Percentiles rank a stretch among this genome's conserved stretches.
Evolutionary conservation across 35 echinoderm and acorn worm genomes (phyloP).

Genomic region (Holothuria glaberrima): DNA sequence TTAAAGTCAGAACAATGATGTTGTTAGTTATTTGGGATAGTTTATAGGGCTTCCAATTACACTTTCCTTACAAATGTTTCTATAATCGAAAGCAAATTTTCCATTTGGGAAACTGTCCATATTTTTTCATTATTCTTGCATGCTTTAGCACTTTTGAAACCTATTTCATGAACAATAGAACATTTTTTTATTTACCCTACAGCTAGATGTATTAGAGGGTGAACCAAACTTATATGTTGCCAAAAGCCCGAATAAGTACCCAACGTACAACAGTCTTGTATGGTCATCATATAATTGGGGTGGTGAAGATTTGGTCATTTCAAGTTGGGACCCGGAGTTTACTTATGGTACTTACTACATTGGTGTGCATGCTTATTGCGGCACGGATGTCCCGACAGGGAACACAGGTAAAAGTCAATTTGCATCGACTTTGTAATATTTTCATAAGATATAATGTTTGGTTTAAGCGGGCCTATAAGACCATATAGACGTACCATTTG

Average conservation of each 20-base stretch:
- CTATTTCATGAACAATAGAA: background rate
- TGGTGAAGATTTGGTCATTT: slow-evolving; percentile 72
- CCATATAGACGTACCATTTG: no score
- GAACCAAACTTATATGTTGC: slow-evolving; percentile 86
- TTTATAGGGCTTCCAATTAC: no score
- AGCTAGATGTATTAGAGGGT: slow-evolving; percentile 68
- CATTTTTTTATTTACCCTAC: background rate
- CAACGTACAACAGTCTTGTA: slow-evolving; percentile 68
- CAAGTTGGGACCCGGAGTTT: slow-evolving; percentile 94
- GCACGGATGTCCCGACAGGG: slow-evolving; percentile 75
- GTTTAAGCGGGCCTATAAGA: no score
- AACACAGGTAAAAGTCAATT: slow-evolving; percentile 56
- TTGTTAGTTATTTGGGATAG: no score
- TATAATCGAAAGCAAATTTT: background rate
- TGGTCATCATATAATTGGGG: slow-evolving; percentile 95
- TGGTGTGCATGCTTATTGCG: slow-evolving; percentile 85
- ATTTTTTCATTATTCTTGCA: no score
- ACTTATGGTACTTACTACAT: slow-evolving; percentile 84
- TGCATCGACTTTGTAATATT: no score
- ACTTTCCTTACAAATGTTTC: no score
- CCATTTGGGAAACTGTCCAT: background rate
- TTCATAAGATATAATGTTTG: no score
- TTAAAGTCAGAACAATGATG: no score
- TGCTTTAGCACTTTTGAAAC: no score
- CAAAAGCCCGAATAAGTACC: slow-evolving; percentile 54